phyloP scores from a whole-genome alignment of 2,888 invertebrate genomes.

The Cataglyphis rosenhaueri region DNA sequence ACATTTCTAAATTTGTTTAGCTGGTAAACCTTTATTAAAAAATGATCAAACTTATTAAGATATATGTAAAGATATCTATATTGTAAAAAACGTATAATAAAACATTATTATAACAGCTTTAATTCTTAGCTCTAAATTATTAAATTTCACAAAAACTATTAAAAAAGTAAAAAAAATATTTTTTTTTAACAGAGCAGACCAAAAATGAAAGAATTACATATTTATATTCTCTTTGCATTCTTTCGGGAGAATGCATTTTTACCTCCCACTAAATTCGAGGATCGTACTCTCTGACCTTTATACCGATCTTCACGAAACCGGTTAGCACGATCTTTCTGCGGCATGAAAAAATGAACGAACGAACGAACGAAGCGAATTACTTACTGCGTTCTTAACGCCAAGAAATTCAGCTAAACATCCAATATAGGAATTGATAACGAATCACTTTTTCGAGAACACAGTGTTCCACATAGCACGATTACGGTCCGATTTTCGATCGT shows the following conservation, averaged over 20 bases:
- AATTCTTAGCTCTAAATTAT: background rate
- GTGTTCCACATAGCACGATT: slow-evolving; percentile 58
- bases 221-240: background rate
- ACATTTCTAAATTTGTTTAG: background rate
- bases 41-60: background rate
- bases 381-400: slow-evolving; percentile 65
- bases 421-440: slow-evolving; percentile 40
- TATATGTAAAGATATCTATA: background rate
- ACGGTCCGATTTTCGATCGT: slow-evolving; percentile 26
- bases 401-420: slow-evolving; percentile 68
- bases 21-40: background rate
- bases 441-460: slow-evolving; percentile 64
- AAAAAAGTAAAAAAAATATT: background rate
- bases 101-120: background rate
- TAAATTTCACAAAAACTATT: background rate
- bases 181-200: background rate
- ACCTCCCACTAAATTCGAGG: background rate
- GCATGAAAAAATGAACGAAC: background rate
- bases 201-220: background rate
- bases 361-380: slow-evolving; percentile 49
- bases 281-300: slow-evolving; percentile 29
- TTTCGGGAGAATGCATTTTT: background rate
- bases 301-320: slow-evolving; percentile 31
- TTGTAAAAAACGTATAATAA: background rate
- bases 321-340: slow-evolving; percentile 11